Conservation (phyloP, 2,888 invertebrate species). For the Emmelina monodactyla region DNA sequence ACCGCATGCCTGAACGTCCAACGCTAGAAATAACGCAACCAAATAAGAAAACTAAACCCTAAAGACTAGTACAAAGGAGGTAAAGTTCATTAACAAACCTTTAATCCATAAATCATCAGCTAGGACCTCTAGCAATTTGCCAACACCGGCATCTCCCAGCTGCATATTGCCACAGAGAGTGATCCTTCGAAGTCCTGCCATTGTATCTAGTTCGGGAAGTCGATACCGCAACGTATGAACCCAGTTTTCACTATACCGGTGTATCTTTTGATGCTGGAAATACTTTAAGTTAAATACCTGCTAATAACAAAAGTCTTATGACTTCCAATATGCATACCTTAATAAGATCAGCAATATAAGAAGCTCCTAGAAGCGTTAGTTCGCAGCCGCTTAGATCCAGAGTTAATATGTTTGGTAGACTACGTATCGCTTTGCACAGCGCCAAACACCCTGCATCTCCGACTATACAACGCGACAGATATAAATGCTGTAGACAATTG, state of each 20-base stretch:
- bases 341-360: conserved; percentile 71
- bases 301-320: conserved; percentile 2
- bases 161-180: conserved; percentile 74
- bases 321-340: conserved; percentile 54
- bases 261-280: conserved; percentile 71
- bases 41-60: not conserved
- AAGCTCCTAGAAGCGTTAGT: conserved; percentile 69
- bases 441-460: conserved; percentile 77
- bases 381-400: conserved; percentile 76
- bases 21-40: conserved; percentile 35
- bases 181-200: conserved; percentile 76
- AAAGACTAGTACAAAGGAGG: not conserved
- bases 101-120: conserved; percentile 84
- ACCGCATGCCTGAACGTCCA: conserved; percentile 80
- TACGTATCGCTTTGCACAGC: conserved; percentile 72
- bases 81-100: conserved; percentile 47
- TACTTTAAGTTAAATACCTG: not conserved
- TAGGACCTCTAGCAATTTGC: conserved; percentile 70
- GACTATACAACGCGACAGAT: conserved; percentile 72
- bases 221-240: conserved; percentile 80
- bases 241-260: conserved; percentile 83
- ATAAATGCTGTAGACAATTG: conserved; percentile 71
- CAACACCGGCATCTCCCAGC: conserved; percentile 71
- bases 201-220: conserved; percentile 73
- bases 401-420: conserved; percentile 71